Conservation (phyloP, 2,888 invertebrate species). For the Dasysyrphus albostriatus region DNA sequence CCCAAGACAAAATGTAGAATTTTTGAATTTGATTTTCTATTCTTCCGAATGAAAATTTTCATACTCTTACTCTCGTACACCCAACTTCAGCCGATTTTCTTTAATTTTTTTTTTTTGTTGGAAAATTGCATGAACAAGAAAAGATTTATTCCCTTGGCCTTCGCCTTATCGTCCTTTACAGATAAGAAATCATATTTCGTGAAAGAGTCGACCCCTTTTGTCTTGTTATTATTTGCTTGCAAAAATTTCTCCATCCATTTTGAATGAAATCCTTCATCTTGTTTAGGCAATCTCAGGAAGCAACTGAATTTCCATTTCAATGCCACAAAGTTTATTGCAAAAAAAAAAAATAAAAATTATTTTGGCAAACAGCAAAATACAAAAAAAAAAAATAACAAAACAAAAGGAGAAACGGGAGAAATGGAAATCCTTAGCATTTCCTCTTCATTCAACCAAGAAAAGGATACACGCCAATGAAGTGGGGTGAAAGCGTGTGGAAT, state of each 20-base stretch:
- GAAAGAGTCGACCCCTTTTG: slow-evolving; percentile 57
- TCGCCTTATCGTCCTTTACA: slow-evolving; percentile 14
- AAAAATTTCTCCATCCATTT: slow-evolving; percentile 36
- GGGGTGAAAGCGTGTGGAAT: neutral
- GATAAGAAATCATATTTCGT: slow-evolving; percentile 54
- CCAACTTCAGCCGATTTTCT: slow-evolving; percentile 10
- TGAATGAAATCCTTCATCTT: slow-evolving; percentile 53
- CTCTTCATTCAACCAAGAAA: slow-evolving; percentile 58
- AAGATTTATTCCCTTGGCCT: slow-evolving; percentile 53
- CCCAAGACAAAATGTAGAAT: slow-evolving; percentile 33
- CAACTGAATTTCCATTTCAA: slow-evolving; percentile 72
- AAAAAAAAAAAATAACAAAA: slow-evolving; percentile 23
- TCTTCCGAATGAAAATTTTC: slow-evolving; percentile 15
- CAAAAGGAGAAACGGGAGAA: slow-evolving; percentile 47
- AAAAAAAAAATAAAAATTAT: slow-evolving; percentile 56
- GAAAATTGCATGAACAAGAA: slow-evolving; percentile 55
- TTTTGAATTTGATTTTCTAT: slow-evolving; percentile 12
- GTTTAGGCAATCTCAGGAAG: slow-evolving; percentile 51
- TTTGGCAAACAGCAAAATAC: slow-evolving; percentile 21
- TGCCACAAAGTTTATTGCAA: slow-evolving; percentile 63
- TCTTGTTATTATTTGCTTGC: neutral
- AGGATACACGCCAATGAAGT: slow-evolving; percentile 25
- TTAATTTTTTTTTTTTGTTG: neutral
- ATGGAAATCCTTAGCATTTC: slow-evolving; percentile 19
- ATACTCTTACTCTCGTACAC: neutral